Base-by-base conservation (phyloP, 2,113 vertebrate species). In the Colinus virginianus region DNA sequence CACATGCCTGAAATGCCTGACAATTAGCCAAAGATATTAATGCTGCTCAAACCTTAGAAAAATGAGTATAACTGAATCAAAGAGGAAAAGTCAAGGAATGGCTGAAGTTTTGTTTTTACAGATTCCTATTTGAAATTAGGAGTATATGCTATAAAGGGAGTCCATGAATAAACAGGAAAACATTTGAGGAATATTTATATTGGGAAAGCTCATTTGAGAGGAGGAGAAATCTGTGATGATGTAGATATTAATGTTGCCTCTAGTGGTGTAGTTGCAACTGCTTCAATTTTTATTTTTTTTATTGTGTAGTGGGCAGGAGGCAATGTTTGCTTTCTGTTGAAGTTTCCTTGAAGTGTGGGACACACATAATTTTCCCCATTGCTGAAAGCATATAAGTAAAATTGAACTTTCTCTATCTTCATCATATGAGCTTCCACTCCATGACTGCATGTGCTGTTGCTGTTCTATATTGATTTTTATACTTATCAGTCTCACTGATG, bases 391-490 rank as follows among this genome's bases (percentile, higher is more conserved):
- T 51, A 15, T 11, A 25, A 28, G 17, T 80, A 30, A 88, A 71
- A 71, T 26, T 3, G 16, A 43, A 43, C n/a, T 9, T 71, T 14
- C 67, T 80, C 32, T 64, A 4, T 38, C 9, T 61, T 84, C 4
- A 36, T 78, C 13, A 51, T 2, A 0, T 34, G 40, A 68, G 12
- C 36, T 78, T 68, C 0, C 1, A 75, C 23, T 74, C 19, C 28
- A 38, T 46, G 51, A 0, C 6, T 43, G 10, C 2, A 3, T 30
- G 16, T 61, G 15, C 9, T 72, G 21, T 59, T 0, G 2, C 17
- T 90, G 34, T 48, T 92, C 63, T 80, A 5, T 32, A 71, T 49
- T 74, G 55, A 74, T 83, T 88, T 94, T 94, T 62, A 4, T 63
- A 34, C 9, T 70, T 92, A 67, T 25, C n/a, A 58, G 19, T 84